These are phyloP conservation scores for Orientallactaga bullata DNA, from an alignment of 2,113 vertebrate genomes.

Conservation along the genomic window DNA sequence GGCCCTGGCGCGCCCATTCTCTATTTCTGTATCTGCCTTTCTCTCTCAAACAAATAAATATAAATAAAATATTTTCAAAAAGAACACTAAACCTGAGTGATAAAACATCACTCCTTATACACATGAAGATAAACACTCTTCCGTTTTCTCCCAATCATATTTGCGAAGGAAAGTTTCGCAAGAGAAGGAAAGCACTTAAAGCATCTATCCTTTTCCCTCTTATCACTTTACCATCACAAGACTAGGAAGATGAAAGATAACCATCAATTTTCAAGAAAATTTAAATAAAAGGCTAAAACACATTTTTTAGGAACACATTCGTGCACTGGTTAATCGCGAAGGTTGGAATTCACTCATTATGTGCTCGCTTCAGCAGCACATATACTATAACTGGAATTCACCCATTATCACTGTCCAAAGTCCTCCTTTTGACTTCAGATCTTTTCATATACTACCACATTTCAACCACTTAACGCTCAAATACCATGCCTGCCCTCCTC, in stretches of 20 bases:
- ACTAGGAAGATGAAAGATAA: background rate
- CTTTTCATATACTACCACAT: conserved; percentile 12
- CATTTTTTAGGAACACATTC: conserved; percentile 14
- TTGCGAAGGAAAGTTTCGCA: background rate
- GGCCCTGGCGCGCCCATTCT: too few species aligned
- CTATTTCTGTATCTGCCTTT: too few species aligned
- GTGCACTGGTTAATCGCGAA: conserved; percentile 17
- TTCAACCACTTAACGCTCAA: conserved; percentile 45
- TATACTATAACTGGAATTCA: too few species aligned
- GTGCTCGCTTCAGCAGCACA: too few species aligned
- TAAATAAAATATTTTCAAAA: background rate
- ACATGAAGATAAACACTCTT: conserved; percentile 6
- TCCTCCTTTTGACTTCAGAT: conserved; percentile 44
- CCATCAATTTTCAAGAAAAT: conserved; percentile 5
- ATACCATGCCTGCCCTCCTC: background rate
- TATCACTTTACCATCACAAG: background rate
- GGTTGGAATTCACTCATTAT: conserved; percentile 23
- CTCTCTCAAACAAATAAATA: too few species aligned
- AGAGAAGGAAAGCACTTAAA: background rate
- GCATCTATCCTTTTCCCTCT: background rate
- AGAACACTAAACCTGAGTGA: background rate
- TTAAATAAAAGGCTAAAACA: background rate
- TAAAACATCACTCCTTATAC: background rate
- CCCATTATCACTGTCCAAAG: conserved; percentile 65
- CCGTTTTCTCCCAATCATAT: background rate